These are phyloP conservation scores for Zapornia atra DNA, from an alignment of 2,113 vertebrate species.

Conservation along the genomic window DNA sequence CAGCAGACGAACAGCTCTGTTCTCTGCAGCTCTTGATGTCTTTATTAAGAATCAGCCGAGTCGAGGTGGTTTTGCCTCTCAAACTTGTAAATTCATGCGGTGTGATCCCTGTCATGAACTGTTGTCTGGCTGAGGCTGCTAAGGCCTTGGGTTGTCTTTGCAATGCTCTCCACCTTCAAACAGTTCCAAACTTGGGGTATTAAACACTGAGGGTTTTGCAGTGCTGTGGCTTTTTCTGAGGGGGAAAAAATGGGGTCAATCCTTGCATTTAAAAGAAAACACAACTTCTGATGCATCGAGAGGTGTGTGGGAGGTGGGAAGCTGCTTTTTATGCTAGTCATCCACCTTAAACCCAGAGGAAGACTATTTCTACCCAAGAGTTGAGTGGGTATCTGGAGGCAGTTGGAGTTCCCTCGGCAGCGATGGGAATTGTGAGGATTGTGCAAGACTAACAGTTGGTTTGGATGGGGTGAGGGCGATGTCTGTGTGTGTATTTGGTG, in stretches of 20 bases:
- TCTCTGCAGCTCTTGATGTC: too few relatives aligned
- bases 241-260: fast-evolving
- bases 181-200: not conserved
- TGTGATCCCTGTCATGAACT: not conserved
- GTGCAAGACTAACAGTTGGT: fast-evolving
- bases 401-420: not conserved
- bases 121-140: not conserved
- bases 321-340: not conserved
- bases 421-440: fast-evolving
- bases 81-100: not conserved
- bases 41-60: not conserved
- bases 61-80: not conserved
- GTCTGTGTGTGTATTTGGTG: fast-evolving
- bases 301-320: not conserved
- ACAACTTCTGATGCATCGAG: fast-evolving
- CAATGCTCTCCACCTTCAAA: fast-evolving
- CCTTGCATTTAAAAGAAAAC: not conserved
- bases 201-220: not conserved
- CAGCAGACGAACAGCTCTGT: not conserved
- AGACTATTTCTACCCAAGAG: not conserved
- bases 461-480: not conserved
- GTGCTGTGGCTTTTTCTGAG: not conserved
- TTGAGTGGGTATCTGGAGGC: not conserved
- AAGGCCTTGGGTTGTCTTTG: not conserved
- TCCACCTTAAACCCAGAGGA: not conserved